phyloP scores from a whole-genome alignment of 2,797 vertebrate genomes.

The Paratrypauchen microcephalus region DNA sequence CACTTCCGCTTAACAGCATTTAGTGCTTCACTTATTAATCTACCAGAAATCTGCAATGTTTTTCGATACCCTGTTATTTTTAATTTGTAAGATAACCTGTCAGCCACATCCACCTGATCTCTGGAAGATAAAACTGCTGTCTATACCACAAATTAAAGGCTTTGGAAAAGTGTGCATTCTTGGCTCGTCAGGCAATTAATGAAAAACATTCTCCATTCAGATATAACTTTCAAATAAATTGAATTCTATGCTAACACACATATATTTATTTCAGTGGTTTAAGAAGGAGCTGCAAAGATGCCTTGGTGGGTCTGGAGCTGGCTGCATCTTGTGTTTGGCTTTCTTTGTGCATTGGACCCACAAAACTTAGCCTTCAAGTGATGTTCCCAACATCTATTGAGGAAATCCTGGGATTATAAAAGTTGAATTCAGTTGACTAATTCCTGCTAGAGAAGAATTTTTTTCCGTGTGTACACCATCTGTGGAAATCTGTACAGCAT shows the following conservation, averaged over 20 bases:
- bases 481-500: slow-evolving; percentile 25
- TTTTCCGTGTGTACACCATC: slow-evolving; percentile 39
- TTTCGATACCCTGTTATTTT: no score
- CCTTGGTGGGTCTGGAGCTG: slow-evolving; percentile 13
- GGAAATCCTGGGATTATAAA: slow-evolving; percentile 9
- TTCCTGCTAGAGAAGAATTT: slow-evolving; percentile 17
- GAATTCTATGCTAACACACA: not conserved
- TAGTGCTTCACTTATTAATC: no score
- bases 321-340: slow-evolving; percentile 24
- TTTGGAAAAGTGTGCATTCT: not conserved
- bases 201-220: not conserved
- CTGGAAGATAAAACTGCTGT: no score
- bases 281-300: slow-evolving; percentile 40
- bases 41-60: no score
- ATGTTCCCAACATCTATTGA: slow-evolving; percentile 24
- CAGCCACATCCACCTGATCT: no score
- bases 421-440: not conserved
- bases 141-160: no score
- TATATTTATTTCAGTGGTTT: slow-evolving; percentile 69
- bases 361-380: slow-evolving; percentile 37
- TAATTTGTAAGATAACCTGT: no score
- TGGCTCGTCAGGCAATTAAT: not conserved
- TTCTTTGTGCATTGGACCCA: slow-evolving; percentile 22
- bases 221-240: not conserved
- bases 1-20: no score